These are phyloP conservation scores for Lithophane ornitopus DNA, from an alignment of 2,888 invertebrate species.

Conservation along the genomic window DNA sequence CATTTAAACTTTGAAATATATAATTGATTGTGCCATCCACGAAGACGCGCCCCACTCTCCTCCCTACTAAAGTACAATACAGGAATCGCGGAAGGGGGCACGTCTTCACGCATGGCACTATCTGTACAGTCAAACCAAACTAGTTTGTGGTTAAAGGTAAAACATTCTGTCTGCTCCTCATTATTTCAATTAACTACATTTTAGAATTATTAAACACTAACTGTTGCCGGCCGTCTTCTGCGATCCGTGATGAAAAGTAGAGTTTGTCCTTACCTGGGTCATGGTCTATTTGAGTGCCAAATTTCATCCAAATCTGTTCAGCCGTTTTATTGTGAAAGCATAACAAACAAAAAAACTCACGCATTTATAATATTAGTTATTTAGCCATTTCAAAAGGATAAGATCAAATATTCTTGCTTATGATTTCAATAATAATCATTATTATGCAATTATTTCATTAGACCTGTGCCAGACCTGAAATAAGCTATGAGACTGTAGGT, in stretches of 20 bases:
- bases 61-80: no score
- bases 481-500: neutral
- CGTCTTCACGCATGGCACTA: no score
- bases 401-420: neutral
- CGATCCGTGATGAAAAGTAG: neutral
- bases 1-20: neutral
- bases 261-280: neutral
- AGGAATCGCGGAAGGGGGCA: no score
- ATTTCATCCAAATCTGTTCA: neutral
- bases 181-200: neutral
- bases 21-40: neutral
- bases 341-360: neutral
- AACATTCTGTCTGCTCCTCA: neutral
- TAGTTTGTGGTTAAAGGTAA: neutral
- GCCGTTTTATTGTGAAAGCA: neutral
- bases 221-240: neutral
- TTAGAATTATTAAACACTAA: neutral
- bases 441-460: neutral
- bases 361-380: neutral
- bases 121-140: neutral
- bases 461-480: neutral
- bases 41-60: no score
- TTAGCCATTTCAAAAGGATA: neutral
- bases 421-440: slow-evolving; percentile 10
- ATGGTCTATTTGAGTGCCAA: neutral